A percentile compares a stretch with the other conserved stretches of the same genome.
Conservation (phyloP, 2,797 vertebrate genomes). For the Urosaurus nigricauda region DNA sequence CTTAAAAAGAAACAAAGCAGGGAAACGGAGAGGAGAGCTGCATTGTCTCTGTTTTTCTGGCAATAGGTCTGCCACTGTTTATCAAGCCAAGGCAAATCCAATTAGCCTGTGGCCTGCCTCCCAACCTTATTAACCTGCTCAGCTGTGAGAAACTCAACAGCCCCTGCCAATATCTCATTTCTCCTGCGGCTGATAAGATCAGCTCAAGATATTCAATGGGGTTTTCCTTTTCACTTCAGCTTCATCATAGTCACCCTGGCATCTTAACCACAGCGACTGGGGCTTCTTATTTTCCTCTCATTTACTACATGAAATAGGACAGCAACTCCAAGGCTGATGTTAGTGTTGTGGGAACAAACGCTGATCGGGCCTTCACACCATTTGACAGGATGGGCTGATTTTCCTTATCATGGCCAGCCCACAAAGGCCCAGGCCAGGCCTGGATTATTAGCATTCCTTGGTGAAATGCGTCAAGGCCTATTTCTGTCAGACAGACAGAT, state of each 20-base stretch:
- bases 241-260: conserved; percentile 83
- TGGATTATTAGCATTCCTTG: conserved; percentile 96
- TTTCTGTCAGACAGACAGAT: conserved; percentile 99
- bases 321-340: conserved; percentile 82
- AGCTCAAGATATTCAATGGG: conserved; percentile 92
- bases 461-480: conserved; percentile 89
- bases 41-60: conserved; percentile 68
- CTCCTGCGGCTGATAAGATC: conserved; percentile 94
- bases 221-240: conserved; percentile 84
- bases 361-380: conserved; percentile 79
- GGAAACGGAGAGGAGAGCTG: conserved; percentile 35
- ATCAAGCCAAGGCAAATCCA: conserved; percentile 97
- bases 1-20: conserved; percentile 73
- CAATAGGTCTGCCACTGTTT: conserved; percentile 90
- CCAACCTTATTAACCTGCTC: conserved; percentile 97
- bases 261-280: conserved; percentile 80
- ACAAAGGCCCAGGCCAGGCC: conserved; percentile 96
- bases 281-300: conserved; percentile 82
- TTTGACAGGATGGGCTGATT: conserved; percentile 93
- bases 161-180: conserved; percentile 99
- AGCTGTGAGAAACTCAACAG: conserved; percentile 91
- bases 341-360: conserved; percentile 86
- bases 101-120: conserved; percentile 95
- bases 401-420: conserved; percentile 95
- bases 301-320: conserved; percentile 85